A percentile compares a stretch with the other conserved stretches of the same genome.
Evolutionary conservation across 2,113 vertebrate genomes (phyloP).

Genomic region (Furnarius figulus): DNA sequence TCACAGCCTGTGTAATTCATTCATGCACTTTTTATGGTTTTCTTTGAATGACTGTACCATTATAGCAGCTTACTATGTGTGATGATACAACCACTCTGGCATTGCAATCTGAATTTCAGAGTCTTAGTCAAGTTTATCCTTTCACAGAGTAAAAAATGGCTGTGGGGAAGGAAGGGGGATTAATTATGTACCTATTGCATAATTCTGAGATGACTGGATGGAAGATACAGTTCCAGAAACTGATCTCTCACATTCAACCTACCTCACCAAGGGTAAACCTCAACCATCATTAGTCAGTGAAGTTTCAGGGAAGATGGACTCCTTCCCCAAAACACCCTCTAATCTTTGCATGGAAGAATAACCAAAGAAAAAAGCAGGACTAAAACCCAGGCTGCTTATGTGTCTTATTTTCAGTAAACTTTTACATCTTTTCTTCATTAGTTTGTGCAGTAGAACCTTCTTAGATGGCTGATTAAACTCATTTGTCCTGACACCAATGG

Average conservation of each 20-base stretch:
- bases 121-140: neutral
- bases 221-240: neutral
- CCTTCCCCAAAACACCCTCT: neutral
- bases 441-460: neutral
- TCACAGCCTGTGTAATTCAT: neutral
- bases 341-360: neutral
- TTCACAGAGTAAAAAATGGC: neutral
- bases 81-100: neutral
- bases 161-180: neutral
- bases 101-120: neutral
- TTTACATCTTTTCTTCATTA: neutral
- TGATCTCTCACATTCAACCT: neutral
- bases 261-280: neutral
- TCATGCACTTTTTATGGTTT: neutral
- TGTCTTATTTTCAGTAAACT: neutral
- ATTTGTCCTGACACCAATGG: neutral
- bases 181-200: neutral
- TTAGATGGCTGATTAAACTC: neutral
- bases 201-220: neutral
- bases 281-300: neutral
- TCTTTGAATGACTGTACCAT: neutral
- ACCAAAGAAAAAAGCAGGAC: neutral
- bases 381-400: neutral
- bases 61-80: neutral
- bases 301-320: neutral